Base-by-base conservation (phyloP, 2,797 vertebrate genomes). In the Tangara arthus region DNA sequence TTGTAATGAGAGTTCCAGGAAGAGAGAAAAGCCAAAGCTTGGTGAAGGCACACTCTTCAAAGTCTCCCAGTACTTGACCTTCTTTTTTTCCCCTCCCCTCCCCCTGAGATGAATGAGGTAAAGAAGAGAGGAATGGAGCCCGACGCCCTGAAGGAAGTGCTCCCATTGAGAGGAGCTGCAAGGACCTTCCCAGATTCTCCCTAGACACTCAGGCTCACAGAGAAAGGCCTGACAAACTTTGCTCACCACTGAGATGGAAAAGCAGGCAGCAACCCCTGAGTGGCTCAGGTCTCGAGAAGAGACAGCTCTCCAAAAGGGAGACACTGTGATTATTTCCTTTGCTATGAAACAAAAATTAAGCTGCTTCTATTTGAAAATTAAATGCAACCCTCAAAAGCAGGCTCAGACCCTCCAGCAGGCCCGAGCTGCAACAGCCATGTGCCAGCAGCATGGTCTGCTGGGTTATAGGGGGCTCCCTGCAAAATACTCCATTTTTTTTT, bases 21-120 rank as follows among this genome's bases (percentile, higher is more conserved):
- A 96, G 87, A 88, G 21, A 88, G 42, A 86, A 88, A 94, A 93
- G 39, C 20, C 73, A 91, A 93, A 87, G 82, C 59, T 87, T 77
- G 89, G 94, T 86, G 77, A 79, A 97, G 53, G 21, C 53, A 83
- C 34, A 18, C 47, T 94, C 91, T 92, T 96, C 93, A 77, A 96
- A 96, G 90, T 71, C 53, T 77, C 52, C 80, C 82, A 73, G 70
- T 49, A 65, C 65, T 83, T 64, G 72, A 86, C 87, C 69, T 70
- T 27, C 28, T 63, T 78, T 72, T 59, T n/a, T 30, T 1, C 7
- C 16, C 41, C 1, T 2, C 4, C 22, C 16, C 9, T 2, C 6
- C 6, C 12, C 15, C 8, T 1, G 5, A 41, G 41, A 89, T 50
- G 49, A 66, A 71, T 14, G 18, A 66, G 34, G 65, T 60, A 78